These are phyloP conservation scores for Petrolisthes cinctipes DNA, from an alignment of 2,888 invertebrate species.

Conservation along the genomic window DNA sequence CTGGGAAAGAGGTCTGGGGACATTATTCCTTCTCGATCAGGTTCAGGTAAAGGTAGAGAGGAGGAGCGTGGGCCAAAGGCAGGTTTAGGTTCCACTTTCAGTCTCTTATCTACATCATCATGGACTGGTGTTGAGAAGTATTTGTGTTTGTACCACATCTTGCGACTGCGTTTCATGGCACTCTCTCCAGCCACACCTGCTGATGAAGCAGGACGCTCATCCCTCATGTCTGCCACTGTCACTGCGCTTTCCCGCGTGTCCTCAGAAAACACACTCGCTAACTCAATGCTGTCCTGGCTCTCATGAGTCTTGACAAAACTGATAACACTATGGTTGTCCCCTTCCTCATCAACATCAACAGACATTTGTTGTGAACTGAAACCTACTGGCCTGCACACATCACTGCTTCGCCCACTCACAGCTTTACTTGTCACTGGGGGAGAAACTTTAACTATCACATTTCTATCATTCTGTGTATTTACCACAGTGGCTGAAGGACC, in stretches of 20 bases:
- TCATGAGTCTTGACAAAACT: constrained; percentile 43
- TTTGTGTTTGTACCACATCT: constrained; percentile 65
- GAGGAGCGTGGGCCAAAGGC: constrained; percentile 57
- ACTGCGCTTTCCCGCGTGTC: constrained; percentile 53
- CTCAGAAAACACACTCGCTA: constrained; percentile 55
- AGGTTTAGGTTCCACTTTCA: constrained; percentile 44
- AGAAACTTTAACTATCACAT: constrained; percentile 55
- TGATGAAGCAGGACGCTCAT: constrained; percentile 49
- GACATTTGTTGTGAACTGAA: constrained; percentile 48
- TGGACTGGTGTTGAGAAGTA: constrained; percentile 64
- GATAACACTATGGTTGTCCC: constrained; percentile 31
- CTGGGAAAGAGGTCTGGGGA: constrained; percentile 57
- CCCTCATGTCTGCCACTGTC: background rate
- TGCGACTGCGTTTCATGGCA: constrained; percentile 56
- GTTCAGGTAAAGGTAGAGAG: constrained; percentile 60
- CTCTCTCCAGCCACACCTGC: constrained; percentile 58
- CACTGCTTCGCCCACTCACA: constrained; percentile 22
- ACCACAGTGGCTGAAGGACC: constrained; percentile 32
- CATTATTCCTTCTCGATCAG: constrained; percentile 42
- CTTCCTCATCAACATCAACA: constrained; percentile 47
- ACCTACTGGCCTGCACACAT: constrained; percentile 25
- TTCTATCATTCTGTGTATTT: constrained; percentile 17
- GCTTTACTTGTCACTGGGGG: constrained; percentile 25
- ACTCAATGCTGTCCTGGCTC: constrained; percentile 56
- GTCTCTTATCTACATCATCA: constrained; percentile 58